Evolutionary conservation across 2,797 vertebrate genomes (phyloP).

Genomic region (Syngnathus rostellatus): DNA sequence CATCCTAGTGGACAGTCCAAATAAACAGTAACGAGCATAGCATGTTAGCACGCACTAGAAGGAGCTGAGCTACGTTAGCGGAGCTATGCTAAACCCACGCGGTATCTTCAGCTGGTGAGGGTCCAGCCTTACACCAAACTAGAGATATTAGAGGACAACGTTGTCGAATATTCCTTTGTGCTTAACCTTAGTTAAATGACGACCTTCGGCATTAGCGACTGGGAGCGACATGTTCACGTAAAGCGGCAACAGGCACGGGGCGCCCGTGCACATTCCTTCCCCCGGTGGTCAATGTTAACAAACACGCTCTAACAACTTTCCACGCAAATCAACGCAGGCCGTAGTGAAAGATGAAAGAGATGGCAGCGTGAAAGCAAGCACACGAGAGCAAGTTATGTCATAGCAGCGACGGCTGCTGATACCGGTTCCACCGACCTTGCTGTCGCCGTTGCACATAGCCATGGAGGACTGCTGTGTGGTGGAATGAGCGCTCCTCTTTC

Average conservation of each 20-base stretch:
- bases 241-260: conserved; percentile 52
- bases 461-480: conserved; percentile 70
- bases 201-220: conserved; percentile 11
- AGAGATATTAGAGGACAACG: background rate
- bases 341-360: background rate
- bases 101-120: conserved; percentile 26
- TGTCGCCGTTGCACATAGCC: conserved; percentile 96
- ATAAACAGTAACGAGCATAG: conserved; percentile 34
- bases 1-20: conserved; percentile 27
- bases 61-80: conserved; percentile 39
- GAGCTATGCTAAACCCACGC: conserved; percentile 64
- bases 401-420: conserved; percentile 1
- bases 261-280: conserved; percentile 10
- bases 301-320: conserved; percentile 53
- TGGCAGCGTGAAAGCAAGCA: background rate
- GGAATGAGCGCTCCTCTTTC: conserved; percentile 51
- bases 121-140: conserved; percentile 1
- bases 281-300: conserved; percentile 23
- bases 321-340: conserved; percentile 56
- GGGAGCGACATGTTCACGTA: conserved; percentile 39
- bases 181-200: background rate
- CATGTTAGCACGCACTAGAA: conserved; percentile 41
- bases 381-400: background rate
- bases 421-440: conserved; percentile 83
- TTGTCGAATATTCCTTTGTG: background rate